Conservation (phyloP, 1,140 invertebrate species). For the Drosophila aff. region DNA sequence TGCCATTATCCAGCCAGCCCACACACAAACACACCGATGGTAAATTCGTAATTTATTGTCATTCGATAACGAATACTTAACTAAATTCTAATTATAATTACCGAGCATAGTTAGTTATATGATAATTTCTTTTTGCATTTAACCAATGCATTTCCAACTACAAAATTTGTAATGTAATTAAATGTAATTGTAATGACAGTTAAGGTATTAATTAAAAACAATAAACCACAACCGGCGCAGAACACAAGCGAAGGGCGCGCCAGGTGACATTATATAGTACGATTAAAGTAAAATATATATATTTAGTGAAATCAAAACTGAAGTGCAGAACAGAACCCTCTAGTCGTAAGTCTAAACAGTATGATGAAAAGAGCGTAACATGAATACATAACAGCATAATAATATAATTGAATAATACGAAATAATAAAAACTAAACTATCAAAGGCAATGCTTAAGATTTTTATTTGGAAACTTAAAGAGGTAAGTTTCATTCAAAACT, state of each 20-base stretch:
- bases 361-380: conserved; percentile 47
- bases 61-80: conserved; percentile 64
- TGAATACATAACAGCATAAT: conserved; percentile 45
- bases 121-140: conserved; percentile 78
- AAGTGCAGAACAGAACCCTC: conserved; percentile 59
- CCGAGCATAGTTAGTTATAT: conserved; percentile 67
- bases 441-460: conserved; percentile 36
- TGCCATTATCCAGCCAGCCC: conserved; percentile 18
- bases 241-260: conserved; percentile 27
- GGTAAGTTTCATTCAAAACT: background rate
- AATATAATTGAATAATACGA: conserved; percentile 58
- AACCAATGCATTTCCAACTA: conserved; percentile 78
- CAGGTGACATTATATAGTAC: conserved; percentile 36
- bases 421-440: conserved; percentile 70
- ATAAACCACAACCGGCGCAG: conserved; percentile 25
- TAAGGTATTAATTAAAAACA: conserved; percentile 65
- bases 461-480: conserved; percentile 3
- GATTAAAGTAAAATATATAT: conserved; percentile 62
- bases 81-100: conserved; percentile 60
- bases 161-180: conserved; percentile 71
- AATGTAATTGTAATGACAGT: conserved; percentile 67
- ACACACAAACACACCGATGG: conserved; percentile 13
- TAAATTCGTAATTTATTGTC: conserved; percentile 70
- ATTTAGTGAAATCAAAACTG: conserved; percentile 79
- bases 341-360: conserved; percentile 72